Percentiles rank a stretch among this genome's conserved stretches.
phyloP scores from a whole-genome alignment of 2,113 vertebrate genomes.

The Leptobrachium ailaonicum region DNA sequence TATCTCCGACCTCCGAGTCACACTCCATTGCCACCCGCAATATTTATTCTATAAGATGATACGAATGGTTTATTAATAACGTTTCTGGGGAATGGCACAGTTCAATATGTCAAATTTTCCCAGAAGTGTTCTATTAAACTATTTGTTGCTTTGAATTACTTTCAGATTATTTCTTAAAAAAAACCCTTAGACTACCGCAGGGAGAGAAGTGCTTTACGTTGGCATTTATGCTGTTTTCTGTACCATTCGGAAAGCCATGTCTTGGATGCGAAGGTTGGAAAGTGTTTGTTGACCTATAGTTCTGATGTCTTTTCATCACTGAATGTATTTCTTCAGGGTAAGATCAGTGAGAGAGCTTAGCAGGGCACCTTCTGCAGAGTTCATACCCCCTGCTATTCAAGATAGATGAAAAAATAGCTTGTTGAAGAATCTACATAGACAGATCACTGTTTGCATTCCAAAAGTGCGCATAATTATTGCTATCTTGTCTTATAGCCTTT shows the following conservation, averaged over 20 bases:
- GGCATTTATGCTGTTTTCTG: conserved; percentile 31
- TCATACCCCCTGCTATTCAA: conserved; percentile 38
- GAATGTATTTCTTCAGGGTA: conserved; percentile 46
- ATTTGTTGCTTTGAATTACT: conserved; percentile 16
- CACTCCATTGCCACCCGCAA: background rate
- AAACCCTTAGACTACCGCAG: background rate
- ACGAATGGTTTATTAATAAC: no score
- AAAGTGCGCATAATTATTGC: conserved; percentile 40
- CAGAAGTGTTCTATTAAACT: background rate
- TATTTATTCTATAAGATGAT: background rate
- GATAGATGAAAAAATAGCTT: conserved; percentile 16
- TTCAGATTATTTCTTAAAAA: conserved; percentile 21
- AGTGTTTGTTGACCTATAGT: conserved; percentile 47
- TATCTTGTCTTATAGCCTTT: conserved; percentile 8
- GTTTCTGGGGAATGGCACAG: conserved; percentile 12
- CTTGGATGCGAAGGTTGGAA: conserved; percentile 32
- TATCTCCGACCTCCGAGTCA: background rate
- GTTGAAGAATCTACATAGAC: conserved; percentile 45
- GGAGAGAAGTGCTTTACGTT: conserved; percentile 22
- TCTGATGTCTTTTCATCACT: conserved; percentile 33
- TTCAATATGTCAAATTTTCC: conserved; percentile 10
- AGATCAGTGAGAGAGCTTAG: conserved; percentile 32
- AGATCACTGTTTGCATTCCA: conserved; percentile 33
- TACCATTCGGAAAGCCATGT: conserved; percentile 5
- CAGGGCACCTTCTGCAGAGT: conserved; percentile 46